Evolutionary conservation across 2,797 vertebrate genomes (phyloP).

Genomic region (Phalanger gymnotis): DNA sequence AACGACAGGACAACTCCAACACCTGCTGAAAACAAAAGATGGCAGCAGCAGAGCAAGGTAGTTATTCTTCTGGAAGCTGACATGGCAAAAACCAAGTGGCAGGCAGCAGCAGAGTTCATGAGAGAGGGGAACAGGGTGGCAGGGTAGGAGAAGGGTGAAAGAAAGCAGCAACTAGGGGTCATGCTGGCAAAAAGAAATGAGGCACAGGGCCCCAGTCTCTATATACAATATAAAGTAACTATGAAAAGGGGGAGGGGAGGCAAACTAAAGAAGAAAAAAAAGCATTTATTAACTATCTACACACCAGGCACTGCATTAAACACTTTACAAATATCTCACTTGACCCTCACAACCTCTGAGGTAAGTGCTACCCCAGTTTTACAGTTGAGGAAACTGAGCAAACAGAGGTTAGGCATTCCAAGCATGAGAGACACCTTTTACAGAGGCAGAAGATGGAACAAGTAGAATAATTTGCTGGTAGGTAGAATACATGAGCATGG

Average conservation of each 20-base stretch:
- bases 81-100: background rate
- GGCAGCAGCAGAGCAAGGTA: background rate
- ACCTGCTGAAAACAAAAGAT: background rate
- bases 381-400: background rate
- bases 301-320: background rate
- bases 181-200: background rate
- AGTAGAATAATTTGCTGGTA: background rate
- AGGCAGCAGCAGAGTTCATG: background rate
- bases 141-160: background rate
- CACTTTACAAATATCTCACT: background rate
- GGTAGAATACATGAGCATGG: background rate
- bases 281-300: background rate
- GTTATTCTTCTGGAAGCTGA: background rate
- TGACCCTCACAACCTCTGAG: background rate
- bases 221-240: background rate
- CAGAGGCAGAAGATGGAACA: background rate
- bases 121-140: rapidly evolving
- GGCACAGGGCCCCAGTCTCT: background rate
- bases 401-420: background rate
- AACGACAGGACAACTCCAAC: background rate
- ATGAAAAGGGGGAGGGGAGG: too few relatives aligned
- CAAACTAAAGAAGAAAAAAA: background rate
- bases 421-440: background rate
- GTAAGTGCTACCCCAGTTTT: background rate
- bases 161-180: background rate